Evolutionary conservation across 2,797 vertebrate species (phyloP).

Genomic region (Helicolenus hilgendorfi): DNA sequence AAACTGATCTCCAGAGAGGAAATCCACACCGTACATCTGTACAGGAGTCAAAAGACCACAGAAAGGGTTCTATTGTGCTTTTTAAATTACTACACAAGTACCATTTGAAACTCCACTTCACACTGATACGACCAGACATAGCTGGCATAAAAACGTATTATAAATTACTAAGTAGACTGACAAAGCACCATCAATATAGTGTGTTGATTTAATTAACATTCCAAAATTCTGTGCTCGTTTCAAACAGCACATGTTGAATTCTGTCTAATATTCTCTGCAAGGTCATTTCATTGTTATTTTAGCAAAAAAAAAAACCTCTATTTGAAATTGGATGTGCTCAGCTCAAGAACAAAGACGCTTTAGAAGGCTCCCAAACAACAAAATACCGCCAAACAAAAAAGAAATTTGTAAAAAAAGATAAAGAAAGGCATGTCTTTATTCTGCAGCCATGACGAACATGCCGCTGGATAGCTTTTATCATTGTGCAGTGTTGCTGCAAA

Average conservation of each 20-base stretch:
- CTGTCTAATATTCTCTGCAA: neutral
- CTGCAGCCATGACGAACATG: neutral
- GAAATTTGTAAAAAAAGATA: neutral
- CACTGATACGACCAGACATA: neutral
- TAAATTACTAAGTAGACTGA: neutral
- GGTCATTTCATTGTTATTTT: neutral
- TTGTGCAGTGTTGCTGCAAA: neutral
- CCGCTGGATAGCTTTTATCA: slow-evolving; percentile 19
- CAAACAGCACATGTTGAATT: neutral
- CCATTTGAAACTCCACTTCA: neutral
- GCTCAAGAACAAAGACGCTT: neutral
- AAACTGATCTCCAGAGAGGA: neutral
- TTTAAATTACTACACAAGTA: neutral
- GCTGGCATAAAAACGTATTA: neutral
- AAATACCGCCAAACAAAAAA: neutral
- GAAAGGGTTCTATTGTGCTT: neutral
- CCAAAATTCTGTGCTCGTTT: neutral
- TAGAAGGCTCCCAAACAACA: neutral
- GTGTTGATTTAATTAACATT: neutral
- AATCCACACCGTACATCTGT: neutral
- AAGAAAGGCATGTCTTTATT: neutral
- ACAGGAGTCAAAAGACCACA: neutral
- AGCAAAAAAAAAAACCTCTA: neutral
- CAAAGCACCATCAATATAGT: too few species aligned
- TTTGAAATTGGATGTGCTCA: neutral